A percentile compares a stretch with the other conserved stretches of the same genome.
phyloP scores from a whole-genome alignment of 2,888 invertebrate genomes.

The Clusia tigrina region DNA sequence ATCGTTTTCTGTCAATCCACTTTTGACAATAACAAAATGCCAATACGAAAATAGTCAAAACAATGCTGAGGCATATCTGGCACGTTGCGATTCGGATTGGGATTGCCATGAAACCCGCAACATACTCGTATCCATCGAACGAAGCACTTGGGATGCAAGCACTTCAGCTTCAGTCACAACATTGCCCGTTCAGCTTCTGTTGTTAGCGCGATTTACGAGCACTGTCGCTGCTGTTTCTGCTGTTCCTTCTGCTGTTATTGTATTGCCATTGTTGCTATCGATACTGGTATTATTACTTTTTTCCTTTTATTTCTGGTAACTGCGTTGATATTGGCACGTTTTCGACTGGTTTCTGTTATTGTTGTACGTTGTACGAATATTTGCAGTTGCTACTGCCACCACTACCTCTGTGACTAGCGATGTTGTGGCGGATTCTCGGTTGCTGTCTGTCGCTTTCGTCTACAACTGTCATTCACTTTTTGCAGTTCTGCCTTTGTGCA shows the following conservation, averaged over 20 bases:
- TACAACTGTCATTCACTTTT: neutral
- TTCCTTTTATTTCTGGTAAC: neutral
- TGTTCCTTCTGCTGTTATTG: neutral
- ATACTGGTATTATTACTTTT: neutral
- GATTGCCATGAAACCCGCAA: too few relatives aligned
- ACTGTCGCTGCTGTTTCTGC: neutral
- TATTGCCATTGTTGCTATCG: neutral
- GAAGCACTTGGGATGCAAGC: neutral
- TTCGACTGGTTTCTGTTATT: conserved; percentile 1
- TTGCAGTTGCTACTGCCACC: neutral
- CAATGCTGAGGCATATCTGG: neutral
- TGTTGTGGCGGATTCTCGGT: neutral
- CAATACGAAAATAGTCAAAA: neutral
- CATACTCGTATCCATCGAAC: too few relatives aligned
- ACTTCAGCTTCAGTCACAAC: neutral
- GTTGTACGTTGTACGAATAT: too few relatives aligned
- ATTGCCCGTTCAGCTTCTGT: neutral
- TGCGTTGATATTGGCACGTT: conserved; percentile 21
- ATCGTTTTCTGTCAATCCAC: neutral
- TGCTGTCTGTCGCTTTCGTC: neutral
- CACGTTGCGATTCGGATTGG: neutral
- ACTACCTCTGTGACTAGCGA: neutral
- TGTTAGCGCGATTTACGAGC: neutral
- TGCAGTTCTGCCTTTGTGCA: neutral
- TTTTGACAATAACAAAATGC: conserved; percentile 2